A percentile compares a stretch with the other conserved stretches of the same genome.
Evolutionary conservation across 1,140 invertebrate genomes (phyloP).

Genomic region (Telenomus remus): DNA sequence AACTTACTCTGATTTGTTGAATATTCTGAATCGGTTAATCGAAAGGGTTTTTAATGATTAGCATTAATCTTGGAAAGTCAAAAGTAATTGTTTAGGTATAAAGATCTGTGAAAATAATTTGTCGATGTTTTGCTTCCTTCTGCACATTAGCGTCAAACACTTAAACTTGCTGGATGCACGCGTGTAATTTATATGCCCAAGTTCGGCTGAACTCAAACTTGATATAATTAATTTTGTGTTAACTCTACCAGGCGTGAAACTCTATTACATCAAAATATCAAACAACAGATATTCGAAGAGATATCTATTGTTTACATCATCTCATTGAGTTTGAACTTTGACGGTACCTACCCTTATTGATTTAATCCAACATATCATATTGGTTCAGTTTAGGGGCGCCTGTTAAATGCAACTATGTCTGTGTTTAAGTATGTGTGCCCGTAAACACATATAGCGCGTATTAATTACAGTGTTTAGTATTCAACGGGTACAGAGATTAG

Average conservation of each 20-base stretch:
- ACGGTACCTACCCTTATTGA: constrained; percentile 52
- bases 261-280: constrained; percentile 60
- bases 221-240: constrained; percentile 58
- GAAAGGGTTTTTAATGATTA: too few species aligned
- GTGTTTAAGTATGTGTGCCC: constrained; percentile 25
- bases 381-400: constrained; percentile 42
- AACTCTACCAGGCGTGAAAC: constrained; percentile 55
- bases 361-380: constrained; percentile 54
- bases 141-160: constrained; percentile 31
- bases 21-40: too few species aligned
- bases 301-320: constrained; percentile 59
- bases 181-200: constrained; percentile 41
- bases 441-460: constrained; percentile 34
- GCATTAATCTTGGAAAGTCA: too few species aligned
- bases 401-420: constrained; percentile 35
- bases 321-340: constrained; percentile 59
- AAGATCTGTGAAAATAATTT: constrained; percentile 5
- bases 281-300: constrained; percentile 55
- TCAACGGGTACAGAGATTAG: constrained; percentile 43
- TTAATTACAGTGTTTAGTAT: constrained; percentile 53
- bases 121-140: constrained; percentile 23
- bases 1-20: too few species aligned
- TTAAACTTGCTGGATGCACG: constrained; percentile 25
- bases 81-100: not conserved
- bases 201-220: constrained; percentile 48